Base-by-base conservation (phyloP, 2,797 vertebrate genomes). In the Arremon brunneinucha region DNA sequence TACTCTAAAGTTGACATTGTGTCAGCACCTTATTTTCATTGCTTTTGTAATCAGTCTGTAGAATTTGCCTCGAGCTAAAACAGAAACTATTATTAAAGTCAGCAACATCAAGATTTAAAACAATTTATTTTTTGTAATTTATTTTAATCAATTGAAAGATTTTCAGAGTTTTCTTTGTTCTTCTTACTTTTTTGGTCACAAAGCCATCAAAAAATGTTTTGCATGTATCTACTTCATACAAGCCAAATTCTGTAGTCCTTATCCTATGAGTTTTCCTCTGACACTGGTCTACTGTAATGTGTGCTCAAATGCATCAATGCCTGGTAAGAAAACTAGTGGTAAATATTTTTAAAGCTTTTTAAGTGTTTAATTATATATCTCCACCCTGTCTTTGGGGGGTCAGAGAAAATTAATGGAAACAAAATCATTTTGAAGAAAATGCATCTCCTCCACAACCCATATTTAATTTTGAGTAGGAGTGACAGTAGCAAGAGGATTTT, bases 11-110 rank as follows among this genome's bases (percentile, higher is more conserved):
- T 57, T 95, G 91, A 97, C 93, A 68, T 63, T 52, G 37, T 97
- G 96, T 97, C 96, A 96, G 90, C 89, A 92, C 93, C 55, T 95
- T 97, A 82, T 95, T 96, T 97, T 97, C 93, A 57, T 85, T 92
- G 49, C 22, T n/a, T 93, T 97, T 95, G 35, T 85, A 95, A 95
- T 93, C 80, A 92, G 79, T 76, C 56, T 92, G 68, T 90, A 95
- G 94, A 94, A 91, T 88, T 97, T 95, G 86, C 80, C 84, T 83
- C 89, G 34, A 94, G 64, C 46, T 94, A 83, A 78, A 91, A 74
- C 68, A 94, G 62, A 92, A 95, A 75, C 15, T 81, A 55, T 93
- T 94, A 37, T 94, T 87, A 87, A 91, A 91, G 39, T 75, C 55
- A 91, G 72, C 37, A 63, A 1, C 12, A 68, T 11, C 9, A 62